Percentiles rank a stretch among this genome's conserved stretches.
Conservation (phyloP, 2,888 invertebrate species). For the Apamea epomidion region DNA sequence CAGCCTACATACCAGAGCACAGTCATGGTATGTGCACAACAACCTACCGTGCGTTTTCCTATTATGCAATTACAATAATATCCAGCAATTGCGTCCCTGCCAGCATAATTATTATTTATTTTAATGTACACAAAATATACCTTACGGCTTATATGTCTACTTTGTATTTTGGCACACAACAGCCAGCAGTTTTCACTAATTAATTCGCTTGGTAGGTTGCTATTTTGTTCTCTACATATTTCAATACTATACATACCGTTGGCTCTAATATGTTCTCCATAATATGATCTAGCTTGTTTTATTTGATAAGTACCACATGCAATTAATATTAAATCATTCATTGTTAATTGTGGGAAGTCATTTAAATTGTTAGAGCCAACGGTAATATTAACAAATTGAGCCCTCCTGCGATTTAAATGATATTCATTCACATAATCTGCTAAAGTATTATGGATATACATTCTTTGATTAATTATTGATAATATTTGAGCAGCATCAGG, state of each 20-base stretch:
- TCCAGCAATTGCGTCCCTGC: background rate
- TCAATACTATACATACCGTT: background rate
- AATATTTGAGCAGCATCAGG: too few species aligned
- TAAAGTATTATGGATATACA: background rate
- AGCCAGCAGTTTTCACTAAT: background rate
- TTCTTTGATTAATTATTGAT: background rate
- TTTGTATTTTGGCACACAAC: slow-evolving; percentile 6
- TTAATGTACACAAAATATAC: too few species aligned
- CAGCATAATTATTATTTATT: background rate
- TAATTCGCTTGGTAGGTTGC: background rate
- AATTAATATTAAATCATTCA: background rate
- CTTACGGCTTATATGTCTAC: too few species aligned
- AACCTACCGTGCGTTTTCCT: slow-evolving; percentile 7
- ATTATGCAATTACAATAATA: slow-evolving; percentile 4
- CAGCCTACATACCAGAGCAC: slow-evolving; percentile 1
- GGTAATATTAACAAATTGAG: slow-evolving; percentile 24
- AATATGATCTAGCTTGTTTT: slow-evolving; percentile 1
- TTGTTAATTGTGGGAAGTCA: background rate
- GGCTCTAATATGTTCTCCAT: background rate
- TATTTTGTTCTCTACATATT: background rate
- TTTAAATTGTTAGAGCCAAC: slow-evolving; percentile 14
- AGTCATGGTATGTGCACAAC: background rate
- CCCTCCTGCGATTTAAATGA: background rate
- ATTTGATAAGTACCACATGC: background rate
- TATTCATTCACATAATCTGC: slow-evolving; percentile 4